phyloP scores from a whole-genome alignment of 2,113 vertebrate genomes.

The Antechinus flavipes region DNA sequence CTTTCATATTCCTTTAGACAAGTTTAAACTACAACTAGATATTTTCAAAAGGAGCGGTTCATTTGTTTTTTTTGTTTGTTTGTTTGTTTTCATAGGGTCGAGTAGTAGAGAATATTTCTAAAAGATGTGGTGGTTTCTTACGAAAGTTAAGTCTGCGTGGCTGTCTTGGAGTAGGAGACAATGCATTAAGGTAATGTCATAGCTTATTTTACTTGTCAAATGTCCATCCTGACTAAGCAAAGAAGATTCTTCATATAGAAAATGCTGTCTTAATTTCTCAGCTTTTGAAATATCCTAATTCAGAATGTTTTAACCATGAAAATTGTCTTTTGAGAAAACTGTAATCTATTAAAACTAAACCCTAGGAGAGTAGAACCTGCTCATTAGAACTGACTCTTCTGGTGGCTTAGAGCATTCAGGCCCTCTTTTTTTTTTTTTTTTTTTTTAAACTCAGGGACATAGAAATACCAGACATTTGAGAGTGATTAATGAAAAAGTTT shows the following conservation, averaged over 20 bases:
- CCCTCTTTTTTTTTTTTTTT: background rate
- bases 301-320: conserved; percentile 29
- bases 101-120: conserved; percentile 99
- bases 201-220: background rate
- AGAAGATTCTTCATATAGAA: conserved; percentile 24
- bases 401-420: conserved; percentile 6
- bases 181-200: conserved; percentile 91
- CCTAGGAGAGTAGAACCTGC: background rate
- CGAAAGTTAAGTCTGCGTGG: conserved; percentile 95
- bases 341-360: background rate
- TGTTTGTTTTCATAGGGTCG: conserved; percentile 88
- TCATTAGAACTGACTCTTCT: conserved; percentile 25
- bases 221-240: conserved; percentile 20
- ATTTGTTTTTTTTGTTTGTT: background rate
- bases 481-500: conserved; percentile 33
- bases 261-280: conserved; percentile 41
- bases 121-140: conserved; percentile 98
- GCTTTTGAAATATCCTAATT: conserved; percentile 27
- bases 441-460: background rate
- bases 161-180: conserved; percentile 96
- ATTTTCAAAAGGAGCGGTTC: conserved; percentile 35
- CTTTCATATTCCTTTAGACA: conserved; percentile 20
- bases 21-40: conserved; percentile 8
- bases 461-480: conserved; percentile 24
- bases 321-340: background rate